Evolutionary conservation across 1,140 invertebrate genomes (phyloP), one percentile per base, ranked within the genome.

Genomic region (Geopemphigus sp.): DNA sequence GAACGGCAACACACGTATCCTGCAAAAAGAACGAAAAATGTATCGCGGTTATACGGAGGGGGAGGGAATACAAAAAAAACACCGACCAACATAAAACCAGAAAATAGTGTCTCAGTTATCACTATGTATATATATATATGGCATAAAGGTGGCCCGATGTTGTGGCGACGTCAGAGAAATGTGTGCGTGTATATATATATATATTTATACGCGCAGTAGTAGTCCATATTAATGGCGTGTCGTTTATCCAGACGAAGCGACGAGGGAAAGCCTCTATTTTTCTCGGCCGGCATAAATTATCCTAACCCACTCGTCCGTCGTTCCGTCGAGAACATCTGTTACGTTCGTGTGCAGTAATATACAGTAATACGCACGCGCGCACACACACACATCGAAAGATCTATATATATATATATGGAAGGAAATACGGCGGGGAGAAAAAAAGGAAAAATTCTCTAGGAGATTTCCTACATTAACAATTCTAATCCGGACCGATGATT

Each of bases 401-500:
- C 14, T 50, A 26, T 68, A 47, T 26, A 50, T 68, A 50, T 50
- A 50, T 68, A 68, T 68, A 19, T 54, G 19, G n/a, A 15, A 50
- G 45, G 47, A 22, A 17, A 50, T 47, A 47, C 1, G 10, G 14
- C 19, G 19, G 8, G 47, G 14, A 12, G 14, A 50, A 50, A 50
- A 50, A 12, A 50, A 50, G 11, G 32, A 66, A 66, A 66, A 39
- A n/a, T 66, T 66, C 63, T 32, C 63, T 47, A 68, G 39, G 47
- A 68, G 66, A 39, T 68, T 50, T 68, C 24, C 45, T 26, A n/a
- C 64, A 50, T 68, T 76, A 59, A 76, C 73, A 76, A 76, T 76
- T 57, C 32, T 76, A 76, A 76, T 76, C 73, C 32, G n/a, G 11
- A 19, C 32, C 29, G 56, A 76, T 76, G 73, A 76, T 76, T 76